Evolutionary conservation across 2,888 invertebrate species (phyloP).

Genomic region (Meghimatium bilineatum): DNA sequence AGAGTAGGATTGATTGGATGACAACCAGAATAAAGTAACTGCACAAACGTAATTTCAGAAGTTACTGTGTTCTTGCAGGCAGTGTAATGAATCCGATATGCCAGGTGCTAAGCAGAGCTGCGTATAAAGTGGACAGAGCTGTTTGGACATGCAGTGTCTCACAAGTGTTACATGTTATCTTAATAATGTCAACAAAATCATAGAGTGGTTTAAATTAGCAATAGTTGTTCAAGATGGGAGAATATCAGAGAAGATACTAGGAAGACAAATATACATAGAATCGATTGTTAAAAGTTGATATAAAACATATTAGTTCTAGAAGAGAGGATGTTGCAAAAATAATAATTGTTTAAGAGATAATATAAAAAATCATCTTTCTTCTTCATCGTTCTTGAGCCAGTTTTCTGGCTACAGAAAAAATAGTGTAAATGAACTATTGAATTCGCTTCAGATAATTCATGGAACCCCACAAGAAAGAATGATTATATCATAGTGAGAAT

Average conservation of each 20-base stretch:
- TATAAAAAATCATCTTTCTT: too few relatives aligned
- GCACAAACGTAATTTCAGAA: not conserved
- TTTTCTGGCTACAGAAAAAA: too few relatives aligned
- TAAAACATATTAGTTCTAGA: not conserved
- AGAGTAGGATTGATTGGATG: not conserved
- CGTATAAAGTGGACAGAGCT: not conserved
- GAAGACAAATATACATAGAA: too few relatives aligned
- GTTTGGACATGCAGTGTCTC: not conserved
- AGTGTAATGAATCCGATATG: not conserved
- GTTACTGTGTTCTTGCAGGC: not conserved
- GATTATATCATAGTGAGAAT: too few relatives aligned
- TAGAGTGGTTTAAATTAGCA: too few relatives aligned
- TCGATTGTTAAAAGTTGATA: too few relatives aligned
- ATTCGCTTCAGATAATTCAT: too few relatives aligned
- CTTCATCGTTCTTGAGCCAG: too few relatives aligned
- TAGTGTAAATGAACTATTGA: too few relatives aligned
- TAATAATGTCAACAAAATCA: not conserved
- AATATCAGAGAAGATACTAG: too few relatives aligned
- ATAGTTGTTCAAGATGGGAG: too few relatives aligned
- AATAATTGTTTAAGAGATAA: not conserved
- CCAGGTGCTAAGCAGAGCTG: not conserved
- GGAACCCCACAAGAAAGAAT: too few relatives aligned
- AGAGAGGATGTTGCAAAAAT: not conserved
- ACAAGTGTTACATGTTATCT: not conserved
- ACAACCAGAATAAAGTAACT: not conserved